Conservation (phyloP, 1,140 invertebrate genomes). For the Apis cerana region DNA sequence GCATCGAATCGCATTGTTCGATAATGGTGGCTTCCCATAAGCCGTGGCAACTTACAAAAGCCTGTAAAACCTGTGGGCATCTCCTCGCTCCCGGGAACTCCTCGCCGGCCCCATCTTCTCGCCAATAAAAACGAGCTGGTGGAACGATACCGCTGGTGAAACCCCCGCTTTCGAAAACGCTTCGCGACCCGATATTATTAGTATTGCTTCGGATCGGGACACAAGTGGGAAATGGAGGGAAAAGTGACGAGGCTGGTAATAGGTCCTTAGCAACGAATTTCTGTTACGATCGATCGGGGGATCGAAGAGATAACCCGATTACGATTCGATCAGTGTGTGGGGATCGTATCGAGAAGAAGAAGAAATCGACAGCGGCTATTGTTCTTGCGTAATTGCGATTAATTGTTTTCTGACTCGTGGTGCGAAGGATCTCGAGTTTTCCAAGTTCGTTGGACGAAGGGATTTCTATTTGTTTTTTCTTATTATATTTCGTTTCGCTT, state of each 20-base stretch:
- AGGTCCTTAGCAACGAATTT: neutral
- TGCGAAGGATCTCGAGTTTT: neutral
- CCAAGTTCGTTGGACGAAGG: neutral
- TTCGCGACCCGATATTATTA: conserved; percentile 19
- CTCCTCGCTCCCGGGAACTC: neutral
- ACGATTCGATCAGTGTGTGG: neutral
- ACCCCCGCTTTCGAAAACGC: neutral
- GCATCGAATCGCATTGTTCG: conserved; percentile 51
- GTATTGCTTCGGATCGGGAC: neutral
- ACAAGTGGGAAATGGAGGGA: no score
- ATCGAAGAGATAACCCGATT: neutral
- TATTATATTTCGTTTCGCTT: no score
- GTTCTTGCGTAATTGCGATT: neutral
- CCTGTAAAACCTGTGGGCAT: conserved; percentile 36
- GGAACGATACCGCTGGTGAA: conserved; percentile 22
- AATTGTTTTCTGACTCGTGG: neutral
- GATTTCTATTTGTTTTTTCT: neutral
- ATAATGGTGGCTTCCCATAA: conserved; percentile 48
- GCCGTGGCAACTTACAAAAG: conserved; percentile 40
- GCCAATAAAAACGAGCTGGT: conserved; percentile 22
- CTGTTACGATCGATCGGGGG: neutral
- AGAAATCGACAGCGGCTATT: neutral
- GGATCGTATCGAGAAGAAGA: neutral
- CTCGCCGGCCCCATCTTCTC: neutral
- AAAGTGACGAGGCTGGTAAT: conserved; percentile 14